Conservation (phyloP, 2,113 vertebrate species). For the Cricetomys ansorgei region DNA sequence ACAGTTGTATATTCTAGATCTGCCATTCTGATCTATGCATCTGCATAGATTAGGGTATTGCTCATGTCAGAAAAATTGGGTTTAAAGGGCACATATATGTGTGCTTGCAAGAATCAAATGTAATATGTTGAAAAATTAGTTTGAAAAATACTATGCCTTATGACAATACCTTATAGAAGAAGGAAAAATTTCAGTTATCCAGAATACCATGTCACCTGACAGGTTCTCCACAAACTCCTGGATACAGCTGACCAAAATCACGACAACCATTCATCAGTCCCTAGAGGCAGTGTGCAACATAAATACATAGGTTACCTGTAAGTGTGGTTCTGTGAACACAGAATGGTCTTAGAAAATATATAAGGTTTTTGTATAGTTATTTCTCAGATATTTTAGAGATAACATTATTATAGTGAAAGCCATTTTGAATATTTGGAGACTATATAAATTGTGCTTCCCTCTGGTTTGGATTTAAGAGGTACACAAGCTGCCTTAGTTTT, state of each 20-base stretch:
- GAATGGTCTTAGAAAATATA: not conserved
- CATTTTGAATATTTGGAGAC: not conserved
- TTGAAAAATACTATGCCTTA: slow-evolving; percentile 70
- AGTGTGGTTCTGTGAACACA: not conserved
- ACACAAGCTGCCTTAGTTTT: too few relatives aligned
- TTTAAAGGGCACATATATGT: slow-evolving; percentile 32
- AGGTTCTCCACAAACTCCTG: slow-evolving; percentile 23
- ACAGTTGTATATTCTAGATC: slow-evolving; percentile 50
- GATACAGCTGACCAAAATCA: slow-evolving; percentile 31
- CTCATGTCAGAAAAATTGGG: not conserved
- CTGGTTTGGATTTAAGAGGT: not conserved
- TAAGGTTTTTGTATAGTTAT: not conserved
- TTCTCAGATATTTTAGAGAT: not conserved
- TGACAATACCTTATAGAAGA: slow-evolving; percentile 80
- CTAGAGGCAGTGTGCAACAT: slow-evolving; percentile 44
- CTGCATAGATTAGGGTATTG: slow-evolving; percentile 64
- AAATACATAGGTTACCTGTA: slow-evolving; percentile 37
- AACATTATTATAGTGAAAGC: too few relatives aligned
- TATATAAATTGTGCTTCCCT: not conserved
- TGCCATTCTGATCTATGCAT: slow-evolving; percentile 51
- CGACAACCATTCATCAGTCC: slow-evolving; percentile 47
- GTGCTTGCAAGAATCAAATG: slow-evolving; percentile 8
- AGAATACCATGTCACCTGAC: slow-evolving; percentile 70
- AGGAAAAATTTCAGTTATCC: slow-evolving; percentile 67
- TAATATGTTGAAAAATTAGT: not conserved